phyloP scores from a whole-genome alignment of 2,888 invertebrate genomes.

The Taphrorychus bicolor region DNA sequence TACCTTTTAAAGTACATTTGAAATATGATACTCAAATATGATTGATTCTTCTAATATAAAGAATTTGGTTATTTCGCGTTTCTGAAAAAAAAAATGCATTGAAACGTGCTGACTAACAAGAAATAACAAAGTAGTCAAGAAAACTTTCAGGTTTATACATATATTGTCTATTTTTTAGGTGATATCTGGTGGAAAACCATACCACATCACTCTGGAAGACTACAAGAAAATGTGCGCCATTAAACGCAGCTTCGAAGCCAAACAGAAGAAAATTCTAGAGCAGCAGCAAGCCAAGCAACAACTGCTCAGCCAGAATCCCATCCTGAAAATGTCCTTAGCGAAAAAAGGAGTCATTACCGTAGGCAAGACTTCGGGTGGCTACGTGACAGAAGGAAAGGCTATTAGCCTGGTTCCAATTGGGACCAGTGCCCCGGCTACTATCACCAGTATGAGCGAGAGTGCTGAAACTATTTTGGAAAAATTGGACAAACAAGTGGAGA shows the following conservation, averaged over 20 bases:
- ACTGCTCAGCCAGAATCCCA: constrained; percentile 22
- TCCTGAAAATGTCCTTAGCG: constrained; percentile 45
- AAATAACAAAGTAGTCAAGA: too few species aligned
- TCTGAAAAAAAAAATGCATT: too few species aligned
- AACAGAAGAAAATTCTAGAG: constrained; percentile 62
- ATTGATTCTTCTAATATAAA: too few species aligned
- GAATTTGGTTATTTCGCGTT: too few species aligned
- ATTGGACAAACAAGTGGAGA: constrained; percentile 61
- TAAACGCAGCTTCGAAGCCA: constrained; percentile 65
- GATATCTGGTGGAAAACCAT: constrained; percentile 79
- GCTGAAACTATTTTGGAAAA: constrained; percentile 58
- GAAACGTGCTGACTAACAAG: too few species aligned
- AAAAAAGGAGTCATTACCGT: constrained; percentile 52
- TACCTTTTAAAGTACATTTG: too few species aligned
- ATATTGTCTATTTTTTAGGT: constrained; percentile 65
- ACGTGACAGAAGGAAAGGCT: constrained; percentile 47
- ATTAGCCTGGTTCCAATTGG: constrained; percentile 32
- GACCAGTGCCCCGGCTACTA: constrained; percentile 9
- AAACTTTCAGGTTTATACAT: too few species aligned
- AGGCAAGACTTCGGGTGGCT: constrained; percentile 48
- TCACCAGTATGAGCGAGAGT: constrained; percentile 35
- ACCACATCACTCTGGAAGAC: constrained; percentile 79
- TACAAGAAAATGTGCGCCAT: constrained; percentile 82
- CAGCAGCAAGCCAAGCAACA: constrained; percentile 57
- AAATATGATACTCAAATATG: too few species aligned